Evolutionary conservation across 2,797 vertebrate species (phyloP).

Genomic region (Gambelia wislizenii): DNA sequence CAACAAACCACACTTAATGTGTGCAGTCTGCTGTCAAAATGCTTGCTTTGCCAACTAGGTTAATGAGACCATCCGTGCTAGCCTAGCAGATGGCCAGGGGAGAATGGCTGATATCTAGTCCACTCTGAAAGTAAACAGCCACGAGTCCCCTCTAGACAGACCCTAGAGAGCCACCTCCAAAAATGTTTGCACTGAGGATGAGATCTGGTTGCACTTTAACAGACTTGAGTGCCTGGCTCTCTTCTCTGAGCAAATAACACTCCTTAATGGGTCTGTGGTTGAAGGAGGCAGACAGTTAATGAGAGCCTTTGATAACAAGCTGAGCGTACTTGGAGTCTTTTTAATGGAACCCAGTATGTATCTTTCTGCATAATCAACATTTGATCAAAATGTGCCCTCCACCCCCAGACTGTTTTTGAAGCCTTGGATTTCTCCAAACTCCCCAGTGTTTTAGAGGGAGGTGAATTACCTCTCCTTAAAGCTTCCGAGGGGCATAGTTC

Average conservation of each 20-base stretch:
- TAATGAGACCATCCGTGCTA: not conserved
- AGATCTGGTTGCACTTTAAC: not conserved
- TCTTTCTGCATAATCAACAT: not conserved
- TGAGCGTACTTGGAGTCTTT: not conserved
- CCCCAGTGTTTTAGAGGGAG: too few species aligned
- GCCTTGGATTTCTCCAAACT: too few species aligned
- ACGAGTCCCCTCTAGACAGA: not conserved
- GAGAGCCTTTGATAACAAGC: too few species aligned
- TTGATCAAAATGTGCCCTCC: not conserved
- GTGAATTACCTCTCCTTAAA: too few species aligned
- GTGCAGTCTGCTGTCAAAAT: not conserved
- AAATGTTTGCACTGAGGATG: not conserved
- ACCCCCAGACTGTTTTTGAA: too few species aligned
- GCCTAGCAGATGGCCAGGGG: not conserved
- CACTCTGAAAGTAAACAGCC: not conserved
- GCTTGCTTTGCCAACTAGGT: not conserved
- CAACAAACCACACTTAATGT: not conserved
- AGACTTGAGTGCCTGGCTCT: not conserved
- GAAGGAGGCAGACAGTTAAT: not conserved
- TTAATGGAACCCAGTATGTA: not conserved
- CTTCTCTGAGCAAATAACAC: not conserved
- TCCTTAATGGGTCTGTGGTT: not conserved
- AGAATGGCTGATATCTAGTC: not conserved
- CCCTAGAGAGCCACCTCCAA: not conserved
- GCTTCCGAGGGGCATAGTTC: too few species aligned